A percentile compares a stretch with the other conserved stretches of the same genome.
phyloP scores from a whole-genome alignment of 2,888 invertebrate genomes.

The Pristionchus fissidentatus region DNA sequence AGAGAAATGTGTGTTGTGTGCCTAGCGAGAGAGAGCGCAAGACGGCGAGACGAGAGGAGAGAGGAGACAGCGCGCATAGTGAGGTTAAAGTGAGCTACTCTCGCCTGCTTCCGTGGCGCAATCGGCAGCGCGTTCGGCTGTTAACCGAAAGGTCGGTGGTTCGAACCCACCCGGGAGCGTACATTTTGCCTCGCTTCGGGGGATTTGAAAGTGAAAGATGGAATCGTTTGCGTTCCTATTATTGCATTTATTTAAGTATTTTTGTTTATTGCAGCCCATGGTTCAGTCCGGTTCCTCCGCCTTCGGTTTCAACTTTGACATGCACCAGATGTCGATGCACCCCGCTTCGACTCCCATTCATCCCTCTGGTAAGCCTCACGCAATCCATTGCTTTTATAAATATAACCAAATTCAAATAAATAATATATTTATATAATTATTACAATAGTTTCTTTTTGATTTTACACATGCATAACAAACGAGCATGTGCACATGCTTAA shows the following conservation, averaged over 20 bases:
- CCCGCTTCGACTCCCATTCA: no score
- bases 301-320: background rate
- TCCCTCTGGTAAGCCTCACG: background rate
- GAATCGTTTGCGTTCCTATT: background rate
- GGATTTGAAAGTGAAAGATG: background rate
- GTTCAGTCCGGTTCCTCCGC: background rate
- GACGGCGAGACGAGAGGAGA: background rate
- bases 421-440: background rate
- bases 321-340: background rate
- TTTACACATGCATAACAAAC: background rate
- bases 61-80: background rate
- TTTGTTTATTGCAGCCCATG: background rate
- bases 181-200: background rate
- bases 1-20: background rate
- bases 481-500: background rate
- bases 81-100: background rate
- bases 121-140: constrained; percentile 75
- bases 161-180: constrained; percentile 80
- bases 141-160: constrained; percentile 76
- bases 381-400: background rate
- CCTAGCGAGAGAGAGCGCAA: background rate
- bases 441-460: background rate
- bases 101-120: constrained; percentile 60
- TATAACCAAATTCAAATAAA: background rate
- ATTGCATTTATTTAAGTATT: background rate